Evolutionary conservation across 1,140 invertebrate genomes (phyloP), one percentile per base, ranked within the genome.

Genomic region (Diuraphis noxia): DNA sequence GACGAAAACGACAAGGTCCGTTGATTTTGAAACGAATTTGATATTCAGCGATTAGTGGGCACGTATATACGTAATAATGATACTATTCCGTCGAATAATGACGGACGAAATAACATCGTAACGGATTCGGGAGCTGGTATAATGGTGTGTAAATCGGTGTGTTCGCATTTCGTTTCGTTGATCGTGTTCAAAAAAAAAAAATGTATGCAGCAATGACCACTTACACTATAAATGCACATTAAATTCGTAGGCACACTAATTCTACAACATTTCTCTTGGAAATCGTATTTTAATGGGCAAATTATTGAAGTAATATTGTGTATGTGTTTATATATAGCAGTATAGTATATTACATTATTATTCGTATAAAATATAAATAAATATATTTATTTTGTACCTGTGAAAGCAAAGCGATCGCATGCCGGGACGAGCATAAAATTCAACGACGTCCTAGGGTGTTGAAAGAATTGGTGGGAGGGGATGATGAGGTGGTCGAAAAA

Each of bases 261-360:
- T 72, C 56, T n/a, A 72, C 56, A n/a, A n/a, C 85, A 56, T 87
- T 87, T 87, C 85, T 38, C 34, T 87, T 56, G 85, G 85, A 52
- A 87, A 87, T 87, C 49, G 46, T 0, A 56, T 38, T 87, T 87
- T 87, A 87, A 87, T 87, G 49, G 46, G 1, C 8, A 13, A 56
- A 43, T 87, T 40, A 43, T 87, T 40, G 49, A 9, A 46, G 36
- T 56, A 56, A 56, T 40, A 84, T 43, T 41, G 25, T 84, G 41
- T 84, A 13, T 9, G 6, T 13, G 7, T 46, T 36, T 86, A 41
- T 34, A 19, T 46, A 46, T 46, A 17, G 10, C 8, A 4, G 46
- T 7, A 49, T 13, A 23, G 46, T 49, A 23, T 49, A 49, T 5
- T 0, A 6, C n/a, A n/a, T n/a, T n/a, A n/a, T n/a, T n/a, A n/a